Base-by-base conservation (phyloP, 1,140 invertebrate genomes). In the Cyclargus thomasi region DNA sequence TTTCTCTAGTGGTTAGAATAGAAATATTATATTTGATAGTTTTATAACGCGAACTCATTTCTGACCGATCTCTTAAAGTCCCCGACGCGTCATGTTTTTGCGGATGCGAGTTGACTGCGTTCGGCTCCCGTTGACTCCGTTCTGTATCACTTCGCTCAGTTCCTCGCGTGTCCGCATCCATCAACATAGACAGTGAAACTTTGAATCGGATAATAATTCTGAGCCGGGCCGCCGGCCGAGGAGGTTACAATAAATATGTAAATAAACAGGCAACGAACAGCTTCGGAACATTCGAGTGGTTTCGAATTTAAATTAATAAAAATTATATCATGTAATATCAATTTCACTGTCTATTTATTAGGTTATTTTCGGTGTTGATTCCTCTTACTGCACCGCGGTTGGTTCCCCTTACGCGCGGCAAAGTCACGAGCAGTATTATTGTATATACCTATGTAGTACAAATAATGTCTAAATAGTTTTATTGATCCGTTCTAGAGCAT, bases 341-440 rank as follows among this genome's bases (percentile, higher is more conserved):
- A 87, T 88, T 86, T 88, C 86, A 86, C 84, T 88, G 86, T 88
- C 86, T 88, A 86, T 86, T 85, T 86, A 83, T 85, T 86, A 86
- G 82, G 77, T 80, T 82, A 82, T 82, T 86, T 85, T 88, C 87
- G 87, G 87, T 88, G 87, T 90, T 85, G 85, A 87, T 88, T 90
- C 87, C 87, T 89, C 85, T 87, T 78, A 76, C 78, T 84, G 82
- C 80, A 75, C 75, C 66, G 69, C 73, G 72, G 85, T 83, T 82
- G 65, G 80, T 85, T 83, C 83, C 82, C 86, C 84, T 89, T 81
- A 69, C 79, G 78, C 79, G 59, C 55, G 36, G 18, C 63, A 36
- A 63, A 17, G n/a, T 23, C 18, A 66, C 53, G 57, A 66, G 18
- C 55, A 59, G 55, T 59, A 59, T 59, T 20, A 59, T 20, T 59